Percentiles rank a stretch among this genome's conserved stretches.
These are phyloP conservation scores for Psettodes erumei DNA, from an alignment of 2,113 vertebrate genomes.

Conservation along the genomic window DNA sequence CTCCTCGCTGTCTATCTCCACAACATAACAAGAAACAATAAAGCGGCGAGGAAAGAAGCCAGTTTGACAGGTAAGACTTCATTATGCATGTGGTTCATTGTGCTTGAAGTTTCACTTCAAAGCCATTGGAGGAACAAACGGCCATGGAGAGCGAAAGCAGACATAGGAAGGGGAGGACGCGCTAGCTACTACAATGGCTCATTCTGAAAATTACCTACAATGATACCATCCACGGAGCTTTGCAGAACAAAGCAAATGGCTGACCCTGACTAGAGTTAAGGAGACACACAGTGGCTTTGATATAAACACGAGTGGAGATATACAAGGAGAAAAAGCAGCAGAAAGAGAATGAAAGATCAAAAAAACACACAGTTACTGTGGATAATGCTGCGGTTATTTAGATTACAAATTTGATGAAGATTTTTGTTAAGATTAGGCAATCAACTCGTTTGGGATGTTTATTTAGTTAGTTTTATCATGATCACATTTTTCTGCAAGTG, in stretches of 20 bases:
- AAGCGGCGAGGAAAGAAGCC: slow-evolving; percentile 58
- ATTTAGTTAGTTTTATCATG: slow-evolving; percentile 7
- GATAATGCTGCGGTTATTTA: slow-evolving; percentile 15
- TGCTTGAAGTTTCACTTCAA: slow-evolving; percentile 81
- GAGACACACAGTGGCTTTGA: slow-evolving; percentile 67
- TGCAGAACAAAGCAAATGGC: slow-evolving; percentile 78
- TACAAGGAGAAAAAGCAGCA: slow-evolving; percentile 23
- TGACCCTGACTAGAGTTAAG: slow-evolving; percentile 69
- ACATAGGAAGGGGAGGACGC: slow-evolving; percentile 39
- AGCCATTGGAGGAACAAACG: slow-evolving; percentile 72
- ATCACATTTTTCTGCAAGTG: neutral
- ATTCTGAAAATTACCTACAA: slow-evolving; percentile 76
- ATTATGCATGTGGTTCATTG: slow-evolving; percentile 77
- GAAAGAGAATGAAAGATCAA: slow-evolving; percentile 37
- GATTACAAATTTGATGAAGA: slow-evolving; percentile 6
- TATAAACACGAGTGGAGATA: slow-evolving; percentile 52
- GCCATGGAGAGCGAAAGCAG: slow-evolving; percentile 60
- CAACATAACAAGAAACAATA: slow-evolving; percentile 71
- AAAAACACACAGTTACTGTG: slow-evolving; percentile 28
- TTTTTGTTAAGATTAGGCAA: neutral
- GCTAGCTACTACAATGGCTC: slow-evolving; percentile 59
- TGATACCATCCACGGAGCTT: slow-evolving; percentile 70
- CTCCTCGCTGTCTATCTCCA: slow-evolving; percentile 56
- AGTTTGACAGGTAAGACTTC: slow-evolving; percentile 75
- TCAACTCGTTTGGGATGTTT: slow-evolving; percentile 8